phyloP scores from a whole-genome alignment of 2,113 vertebrate genomes.

The Strigops habroptila region DNA sequence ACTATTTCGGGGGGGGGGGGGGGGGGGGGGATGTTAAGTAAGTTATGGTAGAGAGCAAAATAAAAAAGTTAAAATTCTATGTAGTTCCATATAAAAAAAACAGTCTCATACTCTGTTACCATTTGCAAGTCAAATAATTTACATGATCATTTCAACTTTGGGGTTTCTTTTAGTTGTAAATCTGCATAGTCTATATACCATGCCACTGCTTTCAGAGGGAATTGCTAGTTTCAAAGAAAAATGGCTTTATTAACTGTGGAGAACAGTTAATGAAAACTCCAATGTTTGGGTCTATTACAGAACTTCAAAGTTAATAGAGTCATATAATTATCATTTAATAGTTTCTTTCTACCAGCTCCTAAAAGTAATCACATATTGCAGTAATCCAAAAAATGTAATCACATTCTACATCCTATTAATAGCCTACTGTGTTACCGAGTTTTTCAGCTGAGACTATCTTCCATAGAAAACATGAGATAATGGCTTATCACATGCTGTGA shows the following conservation, averaged over 20 bases:
- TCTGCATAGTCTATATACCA: not conserved
- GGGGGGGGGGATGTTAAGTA: no score
- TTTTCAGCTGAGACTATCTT: constrained; percentile 63
- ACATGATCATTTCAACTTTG: not conserved
- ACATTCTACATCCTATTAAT: constrained; percentile 72
- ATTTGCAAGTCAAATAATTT: constrained; percentile 1
- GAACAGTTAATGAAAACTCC: constrained; percentile 72
- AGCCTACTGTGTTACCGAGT: constrained; percentile 69
- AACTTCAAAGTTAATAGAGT: constrained; percentile 72
- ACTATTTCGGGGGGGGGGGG: not conserved
- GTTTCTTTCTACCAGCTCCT: constrained; percentile 70
- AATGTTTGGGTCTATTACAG: constrained; percentile 69
- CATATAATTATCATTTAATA: constrained; percentile 75
- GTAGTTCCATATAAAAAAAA: not conserved
- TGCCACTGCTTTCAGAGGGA: constrained; percentile 31
- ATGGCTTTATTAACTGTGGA: constrained; percentile 72
- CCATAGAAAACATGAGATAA: constrained; percentile 69
- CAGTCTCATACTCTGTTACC: not conserved
- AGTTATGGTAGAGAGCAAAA: not conserved
- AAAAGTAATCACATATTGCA: constrained; percentile 78
- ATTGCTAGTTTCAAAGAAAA: constrained; percentile 68
- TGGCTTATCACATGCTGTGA: constrained; percentile 65
- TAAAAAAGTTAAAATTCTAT: not conserved
- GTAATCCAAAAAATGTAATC: constrained; percentile 72
- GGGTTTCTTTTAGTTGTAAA: not conserved